Base-by-base conservation (phyloP, 2,888 invertebrate genomes). In the Polyploca ridens region DNA sequence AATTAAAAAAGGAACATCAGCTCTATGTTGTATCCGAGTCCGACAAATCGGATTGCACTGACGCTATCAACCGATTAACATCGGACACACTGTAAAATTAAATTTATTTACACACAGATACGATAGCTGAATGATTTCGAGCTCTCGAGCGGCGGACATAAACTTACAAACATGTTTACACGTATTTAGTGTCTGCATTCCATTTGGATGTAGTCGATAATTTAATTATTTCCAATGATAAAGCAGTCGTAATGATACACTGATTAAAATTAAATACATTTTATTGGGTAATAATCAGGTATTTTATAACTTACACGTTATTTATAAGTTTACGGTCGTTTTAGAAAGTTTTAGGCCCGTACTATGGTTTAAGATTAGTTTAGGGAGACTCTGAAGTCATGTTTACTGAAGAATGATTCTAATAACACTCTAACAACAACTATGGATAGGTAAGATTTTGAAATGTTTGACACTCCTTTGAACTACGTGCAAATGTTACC, bases 71-170 rank as follows among this genome's bases (percentile, higher is more conserved):
- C 75, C 80, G 84, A 87, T 88, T 84, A 84, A 83, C 81, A 79
- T 84, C 73, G 73, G 83, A 85, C 85, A 85, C 73, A 81, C 81
- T 82, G 83, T 90, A 85, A 89, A 89, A 85, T 86, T 86, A 78
- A 86, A 88, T 88, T 87, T 88, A 88, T 89, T 86, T 84, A 87
- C 84, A 80, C 85, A 79, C 74, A 78, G 84, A 87, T 87, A 87
- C 70, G 76, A 82, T 77, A 77, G 74, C 66, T 69, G 76, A 81
- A 77, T 80, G 83, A 81, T 63, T 64, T 68, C 60, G 70, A 77
- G 70, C 70, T 68, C 63, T 66, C 65, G 60, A 67, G 66, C 68
- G 71, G 44, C 4, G 66, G 33, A 64, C 72, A 70, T 74, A 72
- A 72, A 72, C 67, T 64, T 64, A 73, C 62, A 71, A 71, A 70